Evolutionary conservation across 2,113 vertebrate species (phyloP).

Genomic region (Bombycilla garrulus): DNA sequence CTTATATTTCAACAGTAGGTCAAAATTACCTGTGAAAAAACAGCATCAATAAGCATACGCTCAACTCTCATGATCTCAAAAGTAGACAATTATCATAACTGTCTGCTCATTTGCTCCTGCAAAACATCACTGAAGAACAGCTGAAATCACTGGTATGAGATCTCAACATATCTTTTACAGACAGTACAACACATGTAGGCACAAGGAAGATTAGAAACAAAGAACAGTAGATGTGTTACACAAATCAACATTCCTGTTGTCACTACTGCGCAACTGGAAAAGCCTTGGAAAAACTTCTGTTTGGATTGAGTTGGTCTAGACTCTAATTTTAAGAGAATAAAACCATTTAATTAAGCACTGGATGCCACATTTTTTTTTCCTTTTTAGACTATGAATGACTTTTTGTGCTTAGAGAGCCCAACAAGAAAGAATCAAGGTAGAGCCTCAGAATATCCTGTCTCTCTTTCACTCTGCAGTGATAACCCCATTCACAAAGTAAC

Average conservation of each 20-base stretch:
- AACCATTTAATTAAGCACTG: neutral
- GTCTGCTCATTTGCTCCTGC: neutral
- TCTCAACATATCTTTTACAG: neutral
- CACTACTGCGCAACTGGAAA: neutral
- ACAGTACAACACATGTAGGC: neutral
- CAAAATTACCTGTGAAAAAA: neutral
- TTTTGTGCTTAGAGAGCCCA: neutral
- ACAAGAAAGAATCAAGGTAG: neutral
- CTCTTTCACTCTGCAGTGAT: neutral
- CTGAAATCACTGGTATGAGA: neutral
- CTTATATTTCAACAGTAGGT: neutral
- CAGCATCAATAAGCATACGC: neutral
- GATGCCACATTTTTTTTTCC: neutral
- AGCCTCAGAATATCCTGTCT: neutral
- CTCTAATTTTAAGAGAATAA: neutral
- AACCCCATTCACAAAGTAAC: neutral
- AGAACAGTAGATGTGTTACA: neutral
- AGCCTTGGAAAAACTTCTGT: neutral
- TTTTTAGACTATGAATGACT: neutral
- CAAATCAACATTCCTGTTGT: neutral
- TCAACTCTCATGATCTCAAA: neutral
- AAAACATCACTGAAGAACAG: neutral
- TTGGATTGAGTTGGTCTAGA: neutral
- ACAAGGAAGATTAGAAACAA: neutral
- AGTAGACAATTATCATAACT: neutral